Conservation (phyloP, 2,888 invertebrate species). For the Hemaris fuciformis region DNA sequence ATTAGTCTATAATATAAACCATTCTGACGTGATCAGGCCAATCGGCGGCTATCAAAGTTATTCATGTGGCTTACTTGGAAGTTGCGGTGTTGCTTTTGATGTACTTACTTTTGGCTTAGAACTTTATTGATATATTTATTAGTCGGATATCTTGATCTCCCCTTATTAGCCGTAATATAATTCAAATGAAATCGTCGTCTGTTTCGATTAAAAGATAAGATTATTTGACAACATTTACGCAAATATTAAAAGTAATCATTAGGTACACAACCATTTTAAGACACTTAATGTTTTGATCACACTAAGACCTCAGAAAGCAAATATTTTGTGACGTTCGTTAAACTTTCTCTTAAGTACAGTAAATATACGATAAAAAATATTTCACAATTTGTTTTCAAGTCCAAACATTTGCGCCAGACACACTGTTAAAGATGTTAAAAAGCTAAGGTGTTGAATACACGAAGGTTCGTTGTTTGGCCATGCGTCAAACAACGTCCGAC, state of each 20-base stretch:
- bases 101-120: slow-evolving; percentile 26
- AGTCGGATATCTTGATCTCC: too few relatives aligned
- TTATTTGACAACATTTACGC: neutral
- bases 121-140: neutral
- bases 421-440: slow-evolving; percentile 64
- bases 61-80: slow-evolving; percentile 58
- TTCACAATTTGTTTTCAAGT: slow-evolving; percentile 55
- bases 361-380: slow-evolving; percentile 48
- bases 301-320: neutral
- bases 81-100: slow-evolving; percentile 41
- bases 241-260: neutral
- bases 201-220: neutral
- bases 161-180: too few relatives aligned
- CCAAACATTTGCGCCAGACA: slow-evolving; percentile 51
- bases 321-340: slow-evolving; percentile 25
- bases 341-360: slow-evolving; percentile 41
- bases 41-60: slow-evolving; percentile 60
- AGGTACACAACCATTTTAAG: neutral
- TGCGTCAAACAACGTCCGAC: slow-evolving; percentile 61
- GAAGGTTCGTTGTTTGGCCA: slow-evolving; percentile 65
- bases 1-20: slow-evolving; percentile 59
- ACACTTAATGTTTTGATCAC: neutral
- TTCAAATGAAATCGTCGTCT: too few relatives aligned
- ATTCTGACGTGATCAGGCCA: slow-evolving; percentile 62
- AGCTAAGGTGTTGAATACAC: slow-evolving; percentile 66